phyloP scores from a whole-genome alignment of 2,113 vertebrate genomes.

The Entelurus aequoreus region DNA sequence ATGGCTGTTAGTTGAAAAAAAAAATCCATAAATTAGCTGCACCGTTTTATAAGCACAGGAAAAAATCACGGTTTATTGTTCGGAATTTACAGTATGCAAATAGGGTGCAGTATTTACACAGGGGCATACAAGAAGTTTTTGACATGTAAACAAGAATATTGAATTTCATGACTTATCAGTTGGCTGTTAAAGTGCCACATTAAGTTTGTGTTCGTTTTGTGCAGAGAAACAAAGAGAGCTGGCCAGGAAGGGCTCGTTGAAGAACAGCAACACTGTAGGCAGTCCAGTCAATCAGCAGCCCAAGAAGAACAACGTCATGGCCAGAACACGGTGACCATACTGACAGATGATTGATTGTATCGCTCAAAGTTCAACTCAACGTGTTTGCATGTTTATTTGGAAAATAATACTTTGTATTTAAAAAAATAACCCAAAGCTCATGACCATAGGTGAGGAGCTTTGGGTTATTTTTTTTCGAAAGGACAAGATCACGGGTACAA shows the following conservation, averaged over 20 bases:
- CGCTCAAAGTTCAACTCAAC: too few relatives aligned
- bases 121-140: background rate
- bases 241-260: conserved; percentile 92
- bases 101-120: background rate
- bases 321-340: conserved; percentile 84
- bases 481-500: too few relatives aligned
- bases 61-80: too few relatives aligned
- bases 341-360: background rate
- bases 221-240: conserved; percentile 96
- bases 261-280: conserved; percentile 83
- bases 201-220: conserved; percentile 30
- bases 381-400: too few relatives aligned
- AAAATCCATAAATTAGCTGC: too few relatives aligned
- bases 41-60: too few relatives aligned
- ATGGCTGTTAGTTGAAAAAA: too few relatives aligned
- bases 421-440: too few relatives aligned
- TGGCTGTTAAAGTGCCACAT: background rate
- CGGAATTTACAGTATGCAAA: too few relatives aligned
- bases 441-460: too few relatives aligned
- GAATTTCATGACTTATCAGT: background rate
- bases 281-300: conserved; percentile 98
- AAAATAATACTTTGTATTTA: too few relatives aligned
- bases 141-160: background rate
- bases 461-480: too few relatives aligned
- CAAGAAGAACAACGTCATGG: conserved; percentile 99